phyloP scores from a whole-genome alignment of 1,140 invertebrate genomes.

The Cryptotermes secundus region DNA sequence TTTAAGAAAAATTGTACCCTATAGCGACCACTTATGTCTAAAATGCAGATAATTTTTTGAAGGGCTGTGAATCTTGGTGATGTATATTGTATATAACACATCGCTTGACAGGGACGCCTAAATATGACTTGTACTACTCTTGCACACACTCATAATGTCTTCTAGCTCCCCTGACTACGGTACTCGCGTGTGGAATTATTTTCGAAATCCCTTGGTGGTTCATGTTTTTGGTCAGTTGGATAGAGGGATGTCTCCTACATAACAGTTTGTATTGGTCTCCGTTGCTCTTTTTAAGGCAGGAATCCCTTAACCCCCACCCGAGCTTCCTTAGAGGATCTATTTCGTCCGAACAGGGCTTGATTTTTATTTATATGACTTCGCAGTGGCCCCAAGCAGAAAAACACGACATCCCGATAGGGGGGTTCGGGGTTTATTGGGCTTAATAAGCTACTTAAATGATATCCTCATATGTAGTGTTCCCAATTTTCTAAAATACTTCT shows the following conservation, averaged over 20 bases:
- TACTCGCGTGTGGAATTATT: not conserved
- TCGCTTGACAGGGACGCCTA: no score
- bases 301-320: not conserved
- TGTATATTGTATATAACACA: no score
- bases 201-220: constrained; percentile 9
- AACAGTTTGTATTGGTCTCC: constrained; percentile 16
- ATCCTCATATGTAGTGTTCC: no score
- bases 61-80: no score
- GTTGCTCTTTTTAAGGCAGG: constrained; percentile 4
- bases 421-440: not conserved
- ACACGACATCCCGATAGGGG: not conserved
- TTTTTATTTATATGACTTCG: not conserved
- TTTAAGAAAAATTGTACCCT: no score
- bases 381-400: not conserved
- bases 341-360: not conserved
- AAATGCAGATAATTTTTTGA: no score
- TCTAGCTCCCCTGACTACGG: not conserved
- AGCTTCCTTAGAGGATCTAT: not conserved
- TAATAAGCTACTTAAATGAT: no score
- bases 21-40: no score
- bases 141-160: not conserved
- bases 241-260: constrained; percentile 11
- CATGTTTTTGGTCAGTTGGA: constrained; percentile 9
- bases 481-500: no score
- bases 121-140: not conserved